Conservation (phyloP, 2,113 vertebrate species). For the Dascyllus trimaculatus region DNA sequence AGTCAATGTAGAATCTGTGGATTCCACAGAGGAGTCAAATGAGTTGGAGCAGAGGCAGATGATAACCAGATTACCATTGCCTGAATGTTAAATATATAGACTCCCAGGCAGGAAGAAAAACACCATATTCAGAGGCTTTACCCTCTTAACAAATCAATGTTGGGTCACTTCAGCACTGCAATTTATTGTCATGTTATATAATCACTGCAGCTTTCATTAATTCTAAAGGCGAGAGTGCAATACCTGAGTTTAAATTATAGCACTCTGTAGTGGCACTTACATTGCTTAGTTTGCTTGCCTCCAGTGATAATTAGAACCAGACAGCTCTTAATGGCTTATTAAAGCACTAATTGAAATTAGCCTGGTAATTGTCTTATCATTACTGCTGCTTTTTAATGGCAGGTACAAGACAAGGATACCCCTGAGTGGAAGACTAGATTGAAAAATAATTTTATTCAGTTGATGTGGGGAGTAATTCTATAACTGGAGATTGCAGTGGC, state of each 20-base stretch:
- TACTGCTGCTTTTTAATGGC: conserved; percentile 52
- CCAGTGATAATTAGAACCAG: conserved; percentile 53
- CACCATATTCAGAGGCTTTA: conserved; percentile 47
- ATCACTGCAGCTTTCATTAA: conserved; percentile 58
- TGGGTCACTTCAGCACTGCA: conserved; percentile 44
- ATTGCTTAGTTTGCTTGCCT: conserved; percentile 45
- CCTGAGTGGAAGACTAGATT: conserved; percentile 2
- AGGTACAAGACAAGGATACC: conserved; percentile 35
- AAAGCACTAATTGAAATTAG: conserved; percentile 58
- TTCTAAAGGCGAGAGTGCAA: conserved; percentile 47
- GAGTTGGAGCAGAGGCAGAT: conserved; percentile 40
- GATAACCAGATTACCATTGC: conserved; percentile 65
- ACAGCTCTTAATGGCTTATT: conserved; percentile 53
- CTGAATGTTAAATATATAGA: conserved; percentile 43
- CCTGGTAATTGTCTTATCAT: conserved; percentile 54
- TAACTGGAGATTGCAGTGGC: not conserved
- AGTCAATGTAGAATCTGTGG: conserved; percentile 43
- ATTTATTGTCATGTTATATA: conserved; percentile 38
- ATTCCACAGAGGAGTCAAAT: conserved; percentile 39
- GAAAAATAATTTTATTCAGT: conserved; percentile 1
- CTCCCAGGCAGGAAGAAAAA: conserved; percentile 38
- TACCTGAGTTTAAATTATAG: conserved; percentile 49
- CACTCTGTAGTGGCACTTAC: conserved; percentile 39
- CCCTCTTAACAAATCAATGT: conserved; percentile 62
- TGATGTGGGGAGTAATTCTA: not conserved